Evolutionary conservation across 2,113 vertebrate species (phyloP).

Genomic region (Accipiter cooperii): DNA sequence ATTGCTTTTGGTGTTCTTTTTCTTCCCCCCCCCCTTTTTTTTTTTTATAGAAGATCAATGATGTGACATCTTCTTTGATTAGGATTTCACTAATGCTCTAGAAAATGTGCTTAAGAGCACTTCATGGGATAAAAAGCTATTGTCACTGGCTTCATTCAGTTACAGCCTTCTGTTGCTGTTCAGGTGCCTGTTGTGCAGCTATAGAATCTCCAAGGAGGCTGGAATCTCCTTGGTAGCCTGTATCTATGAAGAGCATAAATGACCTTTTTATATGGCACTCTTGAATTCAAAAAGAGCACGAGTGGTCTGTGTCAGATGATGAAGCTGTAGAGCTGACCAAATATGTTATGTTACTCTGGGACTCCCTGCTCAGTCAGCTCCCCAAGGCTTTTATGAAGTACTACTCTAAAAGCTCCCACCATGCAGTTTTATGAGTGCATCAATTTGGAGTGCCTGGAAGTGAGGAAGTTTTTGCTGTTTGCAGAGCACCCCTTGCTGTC

Average conservation of each 20-base stretch:
- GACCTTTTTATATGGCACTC: background rate
- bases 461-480: background rate
- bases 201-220: background rate
- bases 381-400: background rate
- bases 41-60: background rate
- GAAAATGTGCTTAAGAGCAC: background rate
- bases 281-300: background rate
- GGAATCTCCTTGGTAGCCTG: background rate
- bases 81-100: background rate
- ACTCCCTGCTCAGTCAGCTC: background rate
- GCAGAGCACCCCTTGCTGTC: background rate
- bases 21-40: background rate
- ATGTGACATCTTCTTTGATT: background rate
- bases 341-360: background rate
- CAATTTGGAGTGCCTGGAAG: background rate
- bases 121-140: background rate
- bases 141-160: background rate
- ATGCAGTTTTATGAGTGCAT: background rate
- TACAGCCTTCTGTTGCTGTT: background rate
- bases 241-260: background rate
- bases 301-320: background rate
- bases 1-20: background rate
- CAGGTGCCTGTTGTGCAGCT: background rate
- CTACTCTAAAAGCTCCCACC: background rate
- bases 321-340: background rate